Evolutionary conservation across 2,113 vertebrate species (phyloP).

Genomic region (Rhodinocichla rosea): DNA sequence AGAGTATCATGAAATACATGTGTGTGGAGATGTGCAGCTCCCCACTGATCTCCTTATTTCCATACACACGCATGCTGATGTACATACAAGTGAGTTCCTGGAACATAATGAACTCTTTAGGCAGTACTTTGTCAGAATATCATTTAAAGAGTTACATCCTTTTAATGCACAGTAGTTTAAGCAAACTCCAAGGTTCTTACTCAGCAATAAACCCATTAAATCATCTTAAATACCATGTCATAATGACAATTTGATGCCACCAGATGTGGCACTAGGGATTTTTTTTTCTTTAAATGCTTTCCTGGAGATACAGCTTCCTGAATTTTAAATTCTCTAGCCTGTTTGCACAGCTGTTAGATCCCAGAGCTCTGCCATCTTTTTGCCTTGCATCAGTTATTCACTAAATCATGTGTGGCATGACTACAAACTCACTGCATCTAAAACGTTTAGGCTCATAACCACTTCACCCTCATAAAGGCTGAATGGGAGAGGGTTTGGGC

Average conservation of each 20-base stretch:
- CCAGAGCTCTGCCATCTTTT: slow-evolving; percentile 7
- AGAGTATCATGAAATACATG: not conserved
- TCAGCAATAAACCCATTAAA: slow-evolving; percentile 72
- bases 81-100: not conserved
- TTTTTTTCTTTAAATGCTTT: slow-evolving; percentile 49
- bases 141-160: slow-evolving; percentile 58
- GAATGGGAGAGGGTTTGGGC: not conserved
- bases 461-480: not conserved
- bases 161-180: slow-evolving; percentile 75
- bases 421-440: not conserved
- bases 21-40: not conserved
- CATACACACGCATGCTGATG: not conserved
- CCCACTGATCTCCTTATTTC: not conserved
- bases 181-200: slow-evolving; percentile 69
- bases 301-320: slow-evolving; percentile 63
- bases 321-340: slow-evolving; percentile 54
- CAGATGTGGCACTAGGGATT: slow-evolving; percentile 74
- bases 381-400: slow-evolving; percentile 20
- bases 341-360: slow-evolving; percentile 68
- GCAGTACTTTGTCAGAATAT: slow-evolving; percentile 60
- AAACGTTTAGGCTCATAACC: not conserved
- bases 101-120: slow-evolving; percentile 46
- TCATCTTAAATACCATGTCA: slow-evolving; percentile 82
- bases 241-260: slow-evolving; percentile 75
- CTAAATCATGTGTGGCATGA: not conserved